Base-by-base conservation (phyloP, 2,113 vertebrate genomes). In the Myotis brandtii region DNA sequence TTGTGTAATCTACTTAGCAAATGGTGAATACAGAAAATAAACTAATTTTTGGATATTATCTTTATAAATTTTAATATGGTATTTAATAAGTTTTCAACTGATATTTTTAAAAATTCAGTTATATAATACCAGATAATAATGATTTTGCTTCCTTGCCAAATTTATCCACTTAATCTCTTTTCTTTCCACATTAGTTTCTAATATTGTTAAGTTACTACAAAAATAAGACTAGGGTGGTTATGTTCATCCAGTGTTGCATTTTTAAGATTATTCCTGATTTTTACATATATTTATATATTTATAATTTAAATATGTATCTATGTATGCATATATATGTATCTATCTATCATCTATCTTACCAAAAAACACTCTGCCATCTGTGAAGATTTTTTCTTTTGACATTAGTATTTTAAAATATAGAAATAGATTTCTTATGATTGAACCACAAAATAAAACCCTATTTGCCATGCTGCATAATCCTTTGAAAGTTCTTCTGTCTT, bases 401-500 rank as follows among this genome's bases (percentile, higher is more conserved):
- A 52, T 13, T 66, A 77, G 32, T 77, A 50, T 50, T 30, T 88
- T 37, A 46, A 84, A 91, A 69, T 82, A 54, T 14, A 48, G 40
- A 87, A 91, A 82, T 25, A 88, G 6, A 88, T 84, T 72, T 88
- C 5, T 34, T 92, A 27, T 80, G 14, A 73, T 32, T 84, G 27
- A 92, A 81, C 17, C 23, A 85, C 56, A 43, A 64, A 86, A 89
- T 54, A 94, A 94, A 92, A 4, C 9, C 13, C 23, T 64, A 54
- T 54, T 76, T 92, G 20, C 14, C 20, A 56, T 89, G 34, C 4
- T 85, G 23, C 3, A 34, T 54, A 76, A 43, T 50, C 12, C 50
- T 94, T 76, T 94, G 30, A 89, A 92, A 85, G 6, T 77, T 94
- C 5, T 75, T 84, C 72, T 85, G 18, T 14, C 67, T 76, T 94